A percentile compares a stretch with the other conserved stretches of the same genome.
Evolutionary conservation across 2,113 vertebrate genomes (phyloP).

Genomic region (Colaptes auratus): DNA sequence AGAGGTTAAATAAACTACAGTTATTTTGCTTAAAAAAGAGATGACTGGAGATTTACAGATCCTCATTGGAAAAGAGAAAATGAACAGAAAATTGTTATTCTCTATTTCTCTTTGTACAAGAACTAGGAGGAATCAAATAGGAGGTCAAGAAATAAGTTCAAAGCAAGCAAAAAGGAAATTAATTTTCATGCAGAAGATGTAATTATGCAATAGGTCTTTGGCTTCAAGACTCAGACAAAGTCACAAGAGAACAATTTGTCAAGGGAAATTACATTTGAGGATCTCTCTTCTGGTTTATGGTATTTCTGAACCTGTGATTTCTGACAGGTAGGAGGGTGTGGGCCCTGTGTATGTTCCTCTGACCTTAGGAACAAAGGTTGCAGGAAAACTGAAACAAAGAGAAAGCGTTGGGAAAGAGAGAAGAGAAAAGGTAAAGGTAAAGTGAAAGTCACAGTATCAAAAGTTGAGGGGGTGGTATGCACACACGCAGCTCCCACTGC

Average conservation of each 20-base stretch:
- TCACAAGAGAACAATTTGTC: neutral
- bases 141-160: neutral
- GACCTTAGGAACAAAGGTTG: neutral
- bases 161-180: constrained; percentile 1
- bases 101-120: neutral
- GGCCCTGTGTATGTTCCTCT: neutral
- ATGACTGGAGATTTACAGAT: neutral
- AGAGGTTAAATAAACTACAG: neutral
- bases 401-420: neutral
- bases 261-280: neutral
- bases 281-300: neutral
- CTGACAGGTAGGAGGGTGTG: neutral
- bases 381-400: neutral
- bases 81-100: neutral
- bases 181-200: neutral
- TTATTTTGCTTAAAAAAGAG: neutral
- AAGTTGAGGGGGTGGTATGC: neutral
- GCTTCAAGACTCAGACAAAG: neutral
- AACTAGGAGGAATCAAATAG: neutral
- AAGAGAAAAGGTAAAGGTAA: neutral
- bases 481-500: neutral
- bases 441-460: neutral
- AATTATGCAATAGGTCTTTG: neutral
- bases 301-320: neutral
- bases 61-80: neutral